Conservation (phyloP, 2,113 vertebrate genomes). For the Chlorodrepanis virens region DNA sequence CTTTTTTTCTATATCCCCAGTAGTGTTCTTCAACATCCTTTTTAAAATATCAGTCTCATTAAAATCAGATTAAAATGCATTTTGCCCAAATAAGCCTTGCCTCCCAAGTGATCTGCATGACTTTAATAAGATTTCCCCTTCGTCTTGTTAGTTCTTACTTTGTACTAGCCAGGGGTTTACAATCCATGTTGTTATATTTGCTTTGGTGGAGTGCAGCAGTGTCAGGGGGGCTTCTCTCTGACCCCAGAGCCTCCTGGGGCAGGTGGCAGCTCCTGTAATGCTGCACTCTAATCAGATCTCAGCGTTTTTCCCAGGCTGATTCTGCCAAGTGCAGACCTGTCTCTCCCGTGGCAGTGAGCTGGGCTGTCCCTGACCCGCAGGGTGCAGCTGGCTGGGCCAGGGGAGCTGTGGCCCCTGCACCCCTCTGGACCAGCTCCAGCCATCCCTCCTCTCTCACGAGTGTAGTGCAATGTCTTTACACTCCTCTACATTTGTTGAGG, state of each 20-base stretch:
- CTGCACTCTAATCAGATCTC: too few relatives aligned
- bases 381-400: neutral
- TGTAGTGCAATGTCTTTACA: neutral
- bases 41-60: conserved; percentile 25
- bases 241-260: neutral
- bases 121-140: neutral
- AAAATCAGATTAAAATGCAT: conserved; percentile 41
- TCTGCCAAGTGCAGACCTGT: neutral
- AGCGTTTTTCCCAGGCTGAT: neutral
- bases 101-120: neutral
- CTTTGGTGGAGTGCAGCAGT: neutral
- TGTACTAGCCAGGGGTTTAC: neutral
- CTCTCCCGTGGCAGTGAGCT: rapidly evolving
- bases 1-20: neutral
- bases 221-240: rapidly evolving
- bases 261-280: neutral
- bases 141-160: neutral
- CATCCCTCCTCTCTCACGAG: rapidly evolving
- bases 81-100: conserved; percentile 6
- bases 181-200: neutral
- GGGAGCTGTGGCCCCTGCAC: neutral
- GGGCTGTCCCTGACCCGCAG: neutral
- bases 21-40: neutral
- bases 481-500: neutral
- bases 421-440: neutral